Percentiles rank a stretch among this genome's conserved stretches.
phyloP scores from a whole-genome alignment of 2,797 vertebrate species.

The Hyperoplus immaculatus region DNA sequence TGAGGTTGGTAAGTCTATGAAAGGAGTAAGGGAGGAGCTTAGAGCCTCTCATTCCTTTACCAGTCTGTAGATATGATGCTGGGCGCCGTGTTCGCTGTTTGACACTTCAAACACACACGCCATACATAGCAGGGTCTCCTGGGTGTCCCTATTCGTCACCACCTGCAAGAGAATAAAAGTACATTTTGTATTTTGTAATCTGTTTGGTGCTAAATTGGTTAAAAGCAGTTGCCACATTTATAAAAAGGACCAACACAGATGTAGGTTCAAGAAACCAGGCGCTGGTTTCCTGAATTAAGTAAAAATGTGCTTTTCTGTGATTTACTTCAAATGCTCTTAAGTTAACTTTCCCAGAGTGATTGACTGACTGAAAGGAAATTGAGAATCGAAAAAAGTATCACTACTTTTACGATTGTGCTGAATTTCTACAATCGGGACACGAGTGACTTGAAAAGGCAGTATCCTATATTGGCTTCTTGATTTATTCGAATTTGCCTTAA shows the following conservation, averaged over 20 bases:
- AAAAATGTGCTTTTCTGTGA: too few species aligned
- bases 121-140: constrained; percentile 99
- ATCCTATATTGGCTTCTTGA: too few species aligned
- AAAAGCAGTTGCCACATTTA: not conserved
- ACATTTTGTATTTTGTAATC: not conserved
- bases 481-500: too few species aligned
- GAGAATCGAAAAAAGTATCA: too few species aligned
- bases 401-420: too few species aligned
- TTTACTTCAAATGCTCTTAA: too few species aligned
- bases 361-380: too few species aligned
- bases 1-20: constrained; percentile 94
- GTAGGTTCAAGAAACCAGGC: not conserved
- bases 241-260: not conserved
- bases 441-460: too few species aligned
- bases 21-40: constrained; percentile 40
- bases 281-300: not conserved
- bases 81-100: constrained; percentile 98
- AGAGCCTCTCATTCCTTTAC: constrained; percentile 93
- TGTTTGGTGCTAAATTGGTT: not conserved
- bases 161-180: constrained; percentile 85
- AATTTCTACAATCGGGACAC: too few species aligned
- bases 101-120: constrained; percentile 99
- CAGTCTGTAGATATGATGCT: constrained; percentile 99
- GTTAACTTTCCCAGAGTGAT: too few species aligned
- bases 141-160: constrained; percentile 98